Conservation (phyloP, 53 echinoderm and acorn worm species). For the Crossaster papposus region DNA sequence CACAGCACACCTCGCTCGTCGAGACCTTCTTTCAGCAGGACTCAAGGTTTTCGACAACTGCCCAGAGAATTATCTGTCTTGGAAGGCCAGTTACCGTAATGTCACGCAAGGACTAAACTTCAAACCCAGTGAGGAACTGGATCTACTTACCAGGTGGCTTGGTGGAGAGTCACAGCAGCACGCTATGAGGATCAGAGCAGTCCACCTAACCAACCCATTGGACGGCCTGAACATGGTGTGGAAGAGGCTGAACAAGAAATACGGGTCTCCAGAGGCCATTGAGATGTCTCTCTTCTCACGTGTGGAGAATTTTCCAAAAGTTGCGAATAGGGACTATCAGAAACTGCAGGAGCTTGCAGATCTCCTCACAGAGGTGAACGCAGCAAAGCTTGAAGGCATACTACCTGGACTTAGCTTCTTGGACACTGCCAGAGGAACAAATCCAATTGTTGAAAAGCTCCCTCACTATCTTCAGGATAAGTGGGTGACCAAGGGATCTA, state of each 20-base stretch:
- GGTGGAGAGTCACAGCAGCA: conserved; percentile 52
- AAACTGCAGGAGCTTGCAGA: conserved; percentile 45
- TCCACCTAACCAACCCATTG: conserved; percentile 35
- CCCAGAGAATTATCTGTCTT: conserved; percentile 58
- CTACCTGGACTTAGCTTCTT: conserved; percentile 59
- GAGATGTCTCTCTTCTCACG: conserved; percentile 36
- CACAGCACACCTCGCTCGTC: conserved; percentile 43
- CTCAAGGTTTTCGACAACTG: conserved; percentile 64
- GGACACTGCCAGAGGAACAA: conserved; percentile 57
- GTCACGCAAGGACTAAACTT: conserved; percentile 48
- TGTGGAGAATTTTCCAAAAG: conserved; percentile 12
- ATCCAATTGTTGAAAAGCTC: conserved; percentile 54
- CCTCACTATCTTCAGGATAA: conserved; percentile 62
- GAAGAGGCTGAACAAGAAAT: conserved; percentile 50
- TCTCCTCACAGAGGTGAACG: conserved; percentile 39
- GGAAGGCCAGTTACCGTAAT: conserved; percentile 60
- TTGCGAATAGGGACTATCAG: background rate
- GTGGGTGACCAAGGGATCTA: conserved; percentile 54
- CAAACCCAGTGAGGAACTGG: conserved; percentile 59
- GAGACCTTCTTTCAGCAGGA: conserved; percentile 49
- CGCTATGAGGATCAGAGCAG: conserved; percentile 31
- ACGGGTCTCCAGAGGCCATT: conserved; percentile 61
- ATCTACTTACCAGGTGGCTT: conserved; percentile 63
- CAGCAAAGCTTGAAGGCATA: conserved; percentile 30
- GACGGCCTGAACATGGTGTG: conserved; percentile 35